phyloP scores from a whole-genome alignment of 92 coral and sea anemone species.

The Parazoanthus swiftii region DNA sequence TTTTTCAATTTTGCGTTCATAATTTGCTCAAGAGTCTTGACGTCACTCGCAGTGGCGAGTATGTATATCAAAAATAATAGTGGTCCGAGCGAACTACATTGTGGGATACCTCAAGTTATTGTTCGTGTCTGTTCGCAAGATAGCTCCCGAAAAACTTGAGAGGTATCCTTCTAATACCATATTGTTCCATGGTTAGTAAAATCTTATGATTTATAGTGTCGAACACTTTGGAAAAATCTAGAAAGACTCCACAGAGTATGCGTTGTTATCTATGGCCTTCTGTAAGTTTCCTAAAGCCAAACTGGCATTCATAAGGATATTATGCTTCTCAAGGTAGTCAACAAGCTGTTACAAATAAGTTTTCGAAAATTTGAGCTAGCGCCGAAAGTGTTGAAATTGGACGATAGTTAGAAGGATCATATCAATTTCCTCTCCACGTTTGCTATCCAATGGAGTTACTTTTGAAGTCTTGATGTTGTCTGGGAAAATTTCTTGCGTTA shows the following conservation, averaged over 20 bases:
- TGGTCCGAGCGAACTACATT: constrained; percentile 38
- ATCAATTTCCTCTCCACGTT: constrained; percentile 33
- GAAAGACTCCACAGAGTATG: constrained; percentile 48
- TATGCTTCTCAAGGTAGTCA: constrained; percentile 47
- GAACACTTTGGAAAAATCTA: constrained; percentile 50
- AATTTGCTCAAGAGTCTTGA: constrained; percentile 37
- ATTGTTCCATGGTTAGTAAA: constrained; percentile 27
- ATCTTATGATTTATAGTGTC: constrained; percentile 41
- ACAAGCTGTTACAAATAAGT: constrained; percentile 43
- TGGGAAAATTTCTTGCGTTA: constrained; percentile 36
- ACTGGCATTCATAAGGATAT: constrained; percentile 43
- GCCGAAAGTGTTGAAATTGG: constrained; percentile 60
- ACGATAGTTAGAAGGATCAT: constrained; percentile 45
- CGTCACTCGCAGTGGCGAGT: constrained; percentile 39
- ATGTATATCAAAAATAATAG: constrained; percentile 42
- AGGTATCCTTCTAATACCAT: constrained; percentile 39
- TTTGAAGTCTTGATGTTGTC: constrained; percentile 46
- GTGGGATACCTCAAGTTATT: constrained; percentile 48
- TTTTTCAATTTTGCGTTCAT: too few species aligned
- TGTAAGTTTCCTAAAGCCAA: constrained; percentile 43
- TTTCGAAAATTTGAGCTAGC: constrained; percentile 53
- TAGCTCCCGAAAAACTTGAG: constrained; percentile 44
- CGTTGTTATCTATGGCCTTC: constrained; percentile 22
- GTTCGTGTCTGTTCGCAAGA: constrained; percentile 36
- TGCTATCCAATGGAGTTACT: constrained; percentile 51